Conservation (phyloP, 2,888 invertebrate species). For the Campaea margaritaria region DNA sequence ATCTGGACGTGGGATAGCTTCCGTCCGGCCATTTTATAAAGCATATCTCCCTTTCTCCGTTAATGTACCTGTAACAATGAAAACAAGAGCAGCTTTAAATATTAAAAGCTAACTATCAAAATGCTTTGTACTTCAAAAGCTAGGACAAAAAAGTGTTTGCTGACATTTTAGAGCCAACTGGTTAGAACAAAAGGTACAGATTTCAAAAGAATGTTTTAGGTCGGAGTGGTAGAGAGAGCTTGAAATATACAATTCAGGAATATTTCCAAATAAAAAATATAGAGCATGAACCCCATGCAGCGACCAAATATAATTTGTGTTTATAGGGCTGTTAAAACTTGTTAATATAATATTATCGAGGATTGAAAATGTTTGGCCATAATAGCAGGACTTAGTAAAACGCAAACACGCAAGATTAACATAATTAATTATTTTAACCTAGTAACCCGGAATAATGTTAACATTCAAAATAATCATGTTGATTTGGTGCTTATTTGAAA, state of each 20-base stretch:
- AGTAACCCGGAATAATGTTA: slow-evolving; percentile 11
- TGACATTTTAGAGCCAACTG: not conserved
- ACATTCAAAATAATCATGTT: too few relatives aligned
- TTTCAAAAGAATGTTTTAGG: slow-evolving; percentile 5
- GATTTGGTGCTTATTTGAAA: too few relatives aligned
- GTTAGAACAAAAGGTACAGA: slow-evolving; percentile 2
- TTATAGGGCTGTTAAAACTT: slow-evolving; percentile 13
- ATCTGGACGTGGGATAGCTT: slow-evolving; percentile 82
- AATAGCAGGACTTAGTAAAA: slow-evolving; percentile 10
- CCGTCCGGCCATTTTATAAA: slow-evolving; percentile 88
- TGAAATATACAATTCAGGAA: not conserved
- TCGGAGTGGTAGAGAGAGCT: not conserved
- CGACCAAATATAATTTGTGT: not conserved
- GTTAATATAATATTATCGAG: not conserved
- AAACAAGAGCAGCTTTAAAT: slow-evolving; percentile 11
- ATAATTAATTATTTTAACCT: slow-evolving; percentile 22
- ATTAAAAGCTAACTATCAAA: slow-evolving; percentile 5
- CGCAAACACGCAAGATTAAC: slow-evolving; percentile 29
- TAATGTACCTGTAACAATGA: slow-evolving; percentile 69
- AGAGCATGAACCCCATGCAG: too few relatives aligned
- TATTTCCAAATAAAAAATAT: too few relatives aligned
- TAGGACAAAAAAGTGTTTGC: slow-evolving; percentile 10
- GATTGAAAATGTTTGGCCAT: not conserved
- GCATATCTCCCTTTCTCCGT: slow-evolving; percentile 84
- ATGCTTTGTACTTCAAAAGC: slow-evolving; percentile 4